A percentile compares a stretch with the other conserved stretches of the same genome.
Conservation (phyloP, 2,113 vertebrate species). For the Corythoichthys haematopterus region DNA sequence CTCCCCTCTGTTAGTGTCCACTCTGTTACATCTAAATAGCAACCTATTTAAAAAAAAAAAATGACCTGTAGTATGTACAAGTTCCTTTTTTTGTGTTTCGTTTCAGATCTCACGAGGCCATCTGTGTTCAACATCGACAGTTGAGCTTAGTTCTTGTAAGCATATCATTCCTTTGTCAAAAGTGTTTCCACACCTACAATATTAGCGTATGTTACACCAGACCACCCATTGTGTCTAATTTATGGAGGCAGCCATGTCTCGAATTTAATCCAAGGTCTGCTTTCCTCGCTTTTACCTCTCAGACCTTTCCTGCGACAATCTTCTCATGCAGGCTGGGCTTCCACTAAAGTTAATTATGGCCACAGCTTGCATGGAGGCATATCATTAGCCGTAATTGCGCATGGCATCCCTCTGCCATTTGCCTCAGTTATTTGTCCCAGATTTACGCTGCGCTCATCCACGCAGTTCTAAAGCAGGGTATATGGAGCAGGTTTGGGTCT, state of each 20-base stretch:
- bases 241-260: slow-evolving; percentile 25
- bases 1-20: no score
- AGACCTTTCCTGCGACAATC: slow-evolving; percentile 34
- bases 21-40: no score
- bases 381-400: slow-evolving; percentile 67
- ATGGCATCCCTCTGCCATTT: slow-evolving; percentile 53
- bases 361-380: slow-evolving; percentile 59
- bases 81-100: no score
- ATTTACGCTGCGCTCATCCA: slow-evolving; percentile 49
- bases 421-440: slow-evolving; percentile 31
- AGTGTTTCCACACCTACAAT: not conserved
- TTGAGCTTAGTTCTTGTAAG: no score
- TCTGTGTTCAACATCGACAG: no score
- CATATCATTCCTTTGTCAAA: no score
- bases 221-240: slow-evolving; percentile 47
- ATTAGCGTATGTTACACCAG: not conserved
- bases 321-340: slow-evolving; percentile 33
- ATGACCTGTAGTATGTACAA: no score
- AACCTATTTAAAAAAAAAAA: no score
- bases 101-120: no score
- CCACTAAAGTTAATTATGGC: slow-evolving; percentile 58
- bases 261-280: slow-evolving; percentile 24
- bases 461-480: slow-evolving; percentile 7
- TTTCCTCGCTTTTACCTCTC: slow-evolving; percentile 32
- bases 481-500: slow-evolving; percentile 2